phyloP scores from a whole-genome alignment of 2,797 vertebrate genomes.

The Tauraco hartlaubi region DNA sequence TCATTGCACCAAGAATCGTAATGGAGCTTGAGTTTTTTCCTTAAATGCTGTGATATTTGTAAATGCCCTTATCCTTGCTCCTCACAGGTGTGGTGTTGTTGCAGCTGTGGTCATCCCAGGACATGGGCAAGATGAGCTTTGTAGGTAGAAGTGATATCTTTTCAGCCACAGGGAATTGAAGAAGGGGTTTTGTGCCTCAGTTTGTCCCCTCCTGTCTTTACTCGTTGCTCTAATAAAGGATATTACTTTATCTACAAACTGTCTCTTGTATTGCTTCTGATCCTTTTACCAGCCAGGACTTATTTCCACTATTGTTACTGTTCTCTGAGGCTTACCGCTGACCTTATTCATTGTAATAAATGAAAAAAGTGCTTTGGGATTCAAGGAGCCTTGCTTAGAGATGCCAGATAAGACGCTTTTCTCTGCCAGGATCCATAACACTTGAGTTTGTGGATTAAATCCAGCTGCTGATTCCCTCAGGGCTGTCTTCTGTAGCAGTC shows the following conservation, averaged over 20 bases:
- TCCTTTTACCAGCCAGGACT: not conserved
- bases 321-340: not conserved
- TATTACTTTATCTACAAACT: not conserved
- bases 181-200: not conserved
- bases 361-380: not conserved
- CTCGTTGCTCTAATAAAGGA: not conserved
- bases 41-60: not conserved
- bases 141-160: not conserved
- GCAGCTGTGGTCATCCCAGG: not conserved
- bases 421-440: not conserved
- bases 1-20: not conserved
- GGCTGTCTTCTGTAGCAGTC: not conserved
- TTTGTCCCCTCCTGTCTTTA: not conserved
- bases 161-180: not conserved
- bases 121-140: not conserved
- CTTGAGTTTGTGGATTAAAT: not conserved
- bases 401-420: not conserved
- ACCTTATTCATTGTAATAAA: not conserved
- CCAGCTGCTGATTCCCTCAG: not conserved
- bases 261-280: not conserved
- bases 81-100: not conserved
- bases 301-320: not conserved
- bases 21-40: not conserved
- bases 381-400: not conserved
- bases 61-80: not conserved